These are phyloP conservation scores for Strix uralensis DNA, from an alignment of 2,113 vertebrate species.

Conservation along the genomic window DNA sequence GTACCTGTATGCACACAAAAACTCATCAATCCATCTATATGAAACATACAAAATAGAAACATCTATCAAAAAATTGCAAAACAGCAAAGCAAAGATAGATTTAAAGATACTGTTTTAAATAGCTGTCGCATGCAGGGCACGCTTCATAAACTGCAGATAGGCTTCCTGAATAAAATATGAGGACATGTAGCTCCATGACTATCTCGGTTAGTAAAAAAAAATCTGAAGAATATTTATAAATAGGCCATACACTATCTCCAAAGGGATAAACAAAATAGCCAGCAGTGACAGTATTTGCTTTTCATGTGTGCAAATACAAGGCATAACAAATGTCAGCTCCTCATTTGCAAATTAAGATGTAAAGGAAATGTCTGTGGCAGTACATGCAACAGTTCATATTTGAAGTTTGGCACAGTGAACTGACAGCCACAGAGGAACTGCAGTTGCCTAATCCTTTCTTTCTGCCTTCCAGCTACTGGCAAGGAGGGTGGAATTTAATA, in stretches of 20 bases:
- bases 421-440: conserved; percentile 81
- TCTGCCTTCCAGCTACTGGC: conserved; percentile 84
- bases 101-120: conserved; percentile 68
- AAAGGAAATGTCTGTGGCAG: conserved; percentile 84
- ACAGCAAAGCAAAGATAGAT: conserved; percentile 49
- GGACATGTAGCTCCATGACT: conserved; percentile 64
- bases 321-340: conserved; percentile 78
- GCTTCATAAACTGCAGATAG: conserved; percentile 71
- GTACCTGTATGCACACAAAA: background rate
- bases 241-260: conserved; percentile 71
- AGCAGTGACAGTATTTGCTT: conserved; percentile 75
- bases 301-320: conserved; percentile 79
- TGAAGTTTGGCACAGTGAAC: conserved; percentile 84
- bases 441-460: conserved; percentile 84
- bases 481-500: conserved; percentile 80
- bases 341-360: conserved; percentile 94
- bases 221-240: conserved; percentile 71
- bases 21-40: background rate
- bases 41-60: background rate
- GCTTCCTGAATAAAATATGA: conserved; percentile 82
- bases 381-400: conserved; percentile 85
- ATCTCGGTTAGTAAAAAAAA: conserved; percentile 49
- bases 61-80: conserved; percentile 38
- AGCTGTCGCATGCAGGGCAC: conserved; percentile 64
- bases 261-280: conserved; percentile 79